Percentiles rank a stretch among this genome's conserved stretches.
Conservation (phyloP, 2,113 vertebrate species). For the Brachyhypopomus gauderio region DNA sequence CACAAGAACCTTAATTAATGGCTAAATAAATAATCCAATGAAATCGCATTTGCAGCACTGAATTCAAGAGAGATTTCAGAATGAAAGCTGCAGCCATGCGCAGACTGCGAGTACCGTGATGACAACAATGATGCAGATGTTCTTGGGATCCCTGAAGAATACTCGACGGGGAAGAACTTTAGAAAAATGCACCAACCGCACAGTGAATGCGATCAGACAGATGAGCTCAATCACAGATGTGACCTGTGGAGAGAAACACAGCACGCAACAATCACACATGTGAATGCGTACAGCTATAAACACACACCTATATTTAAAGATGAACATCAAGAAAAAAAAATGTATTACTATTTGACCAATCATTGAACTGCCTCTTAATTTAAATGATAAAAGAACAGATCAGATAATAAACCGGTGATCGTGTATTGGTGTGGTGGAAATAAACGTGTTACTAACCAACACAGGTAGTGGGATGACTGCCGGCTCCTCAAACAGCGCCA, state of each 20-base stretch:
- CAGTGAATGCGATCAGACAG: constrained; percentile 81
- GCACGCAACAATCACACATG: not conserved
- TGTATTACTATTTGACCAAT: too few relatives aligned
- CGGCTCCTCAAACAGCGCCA: constrained; percentile 88
- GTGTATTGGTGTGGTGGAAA: too few relatives aligned
- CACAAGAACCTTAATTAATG: too few relatives aligned
- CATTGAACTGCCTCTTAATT: too few relatives aligned
- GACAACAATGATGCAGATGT: constrained; percentile 88
- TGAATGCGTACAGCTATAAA: too few relatives aligned
- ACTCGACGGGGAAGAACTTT: constrained; percentile 78
- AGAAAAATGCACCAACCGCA: constrained; percentile 83
- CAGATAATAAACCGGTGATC: too few relatives aligned
- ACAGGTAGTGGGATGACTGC: constrained; percentile 78
- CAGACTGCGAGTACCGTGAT: constrained; percentile 68
- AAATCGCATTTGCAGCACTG: too few relatives aligned
- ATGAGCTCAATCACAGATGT: constrained; percentile 82
- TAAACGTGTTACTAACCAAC: constrained; percentile 76
- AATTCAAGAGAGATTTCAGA: not conserved
- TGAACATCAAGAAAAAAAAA: too few relatives aligned
- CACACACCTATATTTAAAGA: too few relatives aligned
- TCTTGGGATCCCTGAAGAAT: constrained; percentile 96
- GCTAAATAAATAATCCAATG: too few relatives aligned
- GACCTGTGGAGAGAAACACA: constrained; percentile 66
- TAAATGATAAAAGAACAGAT: too few relatives aligned
- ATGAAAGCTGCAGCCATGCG: not conserved